Percentiles rank a stretch among this genome's conserved stretches.
Conservation (phyloP, 2,113 vertebrate species). For the Cercocebus atys region DNA sequence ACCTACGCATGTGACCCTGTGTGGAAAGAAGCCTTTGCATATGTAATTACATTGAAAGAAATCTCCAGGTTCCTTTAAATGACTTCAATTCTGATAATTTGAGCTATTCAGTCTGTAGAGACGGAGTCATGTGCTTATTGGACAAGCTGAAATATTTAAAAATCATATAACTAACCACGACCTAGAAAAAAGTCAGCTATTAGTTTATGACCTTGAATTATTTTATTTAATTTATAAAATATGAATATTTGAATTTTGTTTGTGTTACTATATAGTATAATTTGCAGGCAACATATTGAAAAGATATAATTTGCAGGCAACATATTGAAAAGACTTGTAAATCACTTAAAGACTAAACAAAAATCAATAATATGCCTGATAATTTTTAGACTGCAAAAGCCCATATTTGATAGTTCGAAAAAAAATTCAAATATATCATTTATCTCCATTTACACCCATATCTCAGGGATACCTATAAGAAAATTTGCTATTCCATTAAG, state of each 20-base stretch:
- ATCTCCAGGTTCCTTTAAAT: too few relatives aligned
- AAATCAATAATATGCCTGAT: background rate
- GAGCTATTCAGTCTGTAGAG: too few relatives aligned
- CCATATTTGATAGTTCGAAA: constrained; percentile 34
- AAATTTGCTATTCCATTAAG: constrained; percentile 63
- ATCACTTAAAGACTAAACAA: constrained; percentile 6
- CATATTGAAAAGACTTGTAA: background rate
- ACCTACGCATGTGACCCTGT: too few relatives aligned
- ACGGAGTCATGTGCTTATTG: too few relatives aligned
- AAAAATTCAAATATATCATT: constrained; percentile 57
- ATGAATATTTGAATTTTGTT: constrained; percentile 6
- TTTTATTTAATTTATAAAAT: constrained; percentile 19
- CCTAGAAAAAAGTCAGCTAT: background rate
- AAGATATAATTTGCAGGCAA: background rate
- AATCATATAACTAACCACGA: constrained; percentile 2
- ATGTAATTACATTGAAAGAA: too few relatives aligned
- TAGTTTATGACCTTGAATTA: background rate
- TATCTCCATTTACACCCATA: constrained; percentile 61
- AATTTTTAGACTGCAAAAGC: constrained; percentile 14
- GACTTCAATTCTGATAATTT: too few relatives aligned
- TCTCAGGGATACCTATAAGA: constrained; percentile 45
- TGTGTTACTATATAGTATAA: background rate
- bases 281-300: background rate
- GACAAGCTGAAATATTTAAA: constrained; percentile 25
- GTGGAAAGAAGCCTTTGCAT: too few relatives aligned